Conservation (phyloP, 2,797 vertebrate genomes). For the Zenarchopterus dispar region DNA sequence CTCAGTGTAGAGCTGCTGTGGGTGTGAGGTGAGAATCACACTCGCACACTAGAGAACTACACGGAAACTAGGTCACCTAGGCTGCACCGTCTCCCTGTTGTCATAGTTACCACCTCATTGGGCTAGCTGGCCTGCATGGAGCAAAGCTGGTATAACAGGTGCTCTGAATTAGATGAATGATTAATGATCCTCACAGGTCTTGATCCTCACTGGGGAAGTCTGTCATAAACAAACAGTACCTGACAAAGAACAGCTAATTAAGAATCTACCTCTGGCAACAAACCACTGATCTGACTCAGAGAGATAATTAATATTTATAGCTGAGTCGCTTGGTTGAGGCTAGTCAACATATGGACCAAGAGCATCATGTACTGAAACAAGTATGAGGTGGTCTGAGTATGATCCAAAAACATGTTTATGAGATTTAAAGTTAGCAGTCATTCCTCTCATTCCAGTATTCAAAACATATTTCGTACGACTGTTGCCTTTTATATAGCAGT, state of each 20-base stretch:
- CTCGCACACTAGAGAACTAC: conserved; percentile 55
- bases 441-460: no score
- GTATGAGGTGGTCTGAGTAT: no score
- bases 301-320: conserved; percentile 49
- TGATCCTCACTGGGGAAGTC: conserved; percentile 38
- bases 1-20: conserved; percentile 47
- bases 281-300: conserved; percentile 40
- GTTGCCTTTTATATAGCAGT: no score
- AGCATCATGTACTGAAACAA: no score
- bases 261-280: conserved; percentile 27
- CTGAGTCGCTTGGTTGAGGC: conserved; percentile 28
- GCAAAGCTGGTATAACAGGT: conserved; percentile 70
- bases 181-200: conserved; percentile 73
- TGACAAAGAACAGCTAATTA: conserved; percentile 60
- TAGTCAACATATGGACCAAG: conserved; percentile 16
- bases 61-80: conserved; percentile 77
- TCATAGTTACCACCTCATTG: conserved; percentile 80
- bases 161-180: conserved; percentile 77
- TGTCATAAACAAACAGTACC: conserved; percentile 55
- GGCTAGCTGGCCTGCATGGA: conserved; percentile 70
- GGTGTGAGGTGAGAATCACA: conserved; percentile 41
- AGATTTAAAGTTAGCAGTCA: no score
- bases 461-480: no score
- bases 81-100: conserved; percentile 74
- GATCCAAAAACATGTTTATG: no score